Base-by-base conservation (phyloP, 2,797 vertebrate species). In the Onychomys torridus region DNA sequence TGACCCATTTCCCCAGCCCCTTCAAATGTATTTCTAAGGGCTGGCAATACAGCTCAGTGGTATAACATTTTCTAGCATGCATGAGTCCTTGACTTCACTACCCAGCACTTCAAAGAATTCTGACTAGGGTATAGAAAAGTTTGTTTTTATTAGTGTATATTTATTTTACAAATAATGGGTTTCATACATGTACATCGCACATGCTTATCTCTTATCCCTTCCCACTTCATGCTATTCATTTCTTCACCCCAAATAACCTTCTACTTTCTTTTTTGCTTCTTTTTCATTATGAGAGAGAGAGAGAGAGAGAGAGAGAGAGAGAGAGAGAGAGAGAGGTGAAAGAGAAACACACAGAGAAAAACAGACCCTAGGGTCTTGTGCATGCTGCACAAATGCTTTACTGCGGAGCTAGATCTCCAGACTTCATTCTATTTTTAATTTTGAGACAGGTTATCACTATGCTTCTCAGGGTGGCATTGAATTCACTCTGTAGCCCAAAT, bases 1-100 rank as follows among this genome's bases (percentile, higher is more conserved):
- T 67, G 16, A 32, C 61, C 16, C 59, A 14, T 67, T 49, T n/a
- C 5, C 63, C 61, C 6, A 63, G 40, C 11, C 32, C 43, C 61
- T 85, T 85, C 13, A 34, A 46, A 67, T 85, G 69, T 65, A 83
- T 92, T 95, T 95, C 61, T 89, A 89, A 71, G 27, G 49, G 29
- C 63, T 69, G 25, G 5, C 23, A 67, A 5, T 79, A 37, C 37
- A 86, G 23, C 23, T 57, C 49, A 32, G 46, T 40, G n/a, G n/a
- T 81, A n/a, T 37, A 81, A 19, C 63, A 69, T 40, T 40, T 81
- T 37, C 46, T 34, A 90, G 46, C 11, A 9, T 43, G n/a, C 17
- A 40, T 52, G n/a, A 69, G 17, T 63, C 43, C 21, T 77, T 77
- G 13, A 34, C 13, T 49, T 65, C 59, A 49, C 13, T 49, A 29